phyloP scores from a whole-genome alignment of 1,140 invertebrate genomes.

The Steinernema khuongi region DNA sequence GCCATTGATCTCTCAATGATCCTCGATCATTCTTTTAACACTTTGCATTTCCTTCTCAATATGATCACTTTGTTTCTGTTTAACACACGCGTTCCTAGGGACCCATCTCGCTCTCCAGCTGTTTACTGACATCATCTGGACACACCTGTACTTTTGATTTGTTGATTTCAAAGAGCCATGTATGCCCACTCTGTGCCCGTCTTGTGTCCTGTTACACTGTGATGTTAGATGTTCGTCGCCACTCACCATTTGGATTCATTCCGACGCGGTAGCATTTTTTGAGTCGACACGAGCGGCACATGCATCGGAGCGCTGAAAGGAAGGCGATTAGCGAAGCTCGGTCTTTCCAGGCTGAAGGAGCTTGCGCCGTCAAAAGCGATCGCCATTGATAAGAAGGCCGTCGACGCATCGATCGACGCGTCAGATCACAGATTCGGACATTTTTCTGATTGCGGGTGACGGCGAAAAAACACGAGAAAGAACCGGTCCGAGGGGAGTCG shows the following conservation, averaged over 20 bases:
- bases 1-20: no score
- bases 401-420: neutral
- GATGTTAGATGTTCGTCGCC: no score
- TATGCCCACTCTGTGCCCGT: no score
- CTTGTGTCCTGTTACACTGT: no score
- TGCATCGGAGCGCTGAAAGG: conserved; percentile 34
- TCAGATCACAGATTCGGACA: neutral
- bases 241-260: conserved; percentile 66
- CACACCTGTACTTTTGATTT: no score
- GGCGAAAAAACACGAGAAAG: neutral
- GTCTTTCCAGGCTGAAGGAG: neutral
- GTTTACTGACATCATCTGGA: no score
- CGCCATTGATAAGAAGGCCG: neutral
- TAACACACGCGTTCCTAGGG: no score
- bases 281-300: conserved; percentile 92
- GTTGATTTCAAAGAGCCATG: no score
- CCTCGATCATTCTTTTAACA: no score
- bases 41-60: no score
- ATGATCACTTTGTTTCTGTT: no score
- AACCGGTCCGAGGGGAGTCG: neutral
- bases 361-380: neutral
- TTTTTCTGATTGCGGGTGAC: neutral
- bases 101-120: no score
- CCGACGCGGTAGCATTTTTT: conserved; percentile 95
- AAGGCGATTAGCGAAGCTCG: neutral